A percentile compares a stretch with the other conserved stretches of the same genome.
Evolutionary conservation across 2,888 invertebrate genomes (phyloP).

Genomic region (Eupithecia centaureata): DNA sequence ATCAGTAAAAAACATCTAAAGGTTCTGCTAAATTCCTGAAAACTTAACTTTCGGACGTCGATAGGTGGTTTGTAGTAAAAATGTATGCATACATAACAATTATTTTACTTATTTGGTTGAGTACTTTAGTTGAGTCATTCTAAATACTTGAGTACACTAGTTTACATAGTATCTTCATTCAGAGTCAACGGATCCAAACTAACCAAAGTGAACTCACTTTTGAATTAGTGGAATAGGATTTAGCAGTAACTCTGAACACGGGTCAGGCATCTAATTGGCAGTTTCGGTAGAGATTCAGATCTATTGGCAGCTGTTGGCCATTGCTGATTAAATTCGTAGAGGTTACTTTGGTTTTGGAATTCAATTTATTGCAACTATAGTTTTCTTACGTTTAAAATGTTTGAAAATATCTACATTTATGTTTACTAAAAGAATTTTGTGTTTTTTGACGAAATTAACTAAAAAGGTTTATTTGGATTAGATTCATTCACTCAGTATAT

Average conservation of each 20-base stretch:
- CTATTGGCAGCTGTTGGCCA: conserved; percentile 10
- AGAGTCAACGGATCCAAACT: not conserved
- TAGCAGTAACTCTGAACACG: conserved; percentile 23
- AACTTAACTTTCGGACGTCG: too few relatives aligned
- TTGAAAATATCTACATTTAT: not conserved
- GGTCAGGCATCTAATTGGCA: conserved; percentile 25
- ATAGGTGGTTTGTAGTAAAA: too few relatives aligned
- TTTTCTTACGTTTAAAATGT: not conserved
- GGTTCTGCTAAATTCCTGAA: too few relatives aligned
- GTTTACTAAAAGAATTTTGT: not conserved
- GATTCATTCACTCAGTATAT: too few relatives aligned
- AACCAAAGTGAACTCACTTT: conserved; percentile 3
- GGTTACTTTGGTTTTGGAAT: not conserved
- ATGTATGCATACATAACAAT: too few relatives aligned
- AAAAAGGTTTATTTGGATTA: too few relatives aligned
- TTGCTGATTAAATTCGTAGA: conserved; percentile 13
- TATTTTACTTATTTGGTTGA: too few relatives aligned
- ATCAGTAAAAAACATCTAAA: too few relatives aligned
- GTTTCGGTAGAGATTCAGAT: conserved; percentile 17
- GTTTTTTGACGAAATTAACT: too few relatives aligned
- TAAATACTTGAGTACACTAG: too few relatives aligned
- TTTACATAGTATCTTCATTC: not conserved
- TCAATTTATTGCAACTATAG: not conserved
- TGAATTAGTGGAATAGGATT: conserved; percentile 8
- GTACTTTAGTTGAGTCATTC: not conserved